phyloP scores from a whole-genome alignment of 2,888 invertebrate genomes.

The Stenodera caucasica region DNA sequence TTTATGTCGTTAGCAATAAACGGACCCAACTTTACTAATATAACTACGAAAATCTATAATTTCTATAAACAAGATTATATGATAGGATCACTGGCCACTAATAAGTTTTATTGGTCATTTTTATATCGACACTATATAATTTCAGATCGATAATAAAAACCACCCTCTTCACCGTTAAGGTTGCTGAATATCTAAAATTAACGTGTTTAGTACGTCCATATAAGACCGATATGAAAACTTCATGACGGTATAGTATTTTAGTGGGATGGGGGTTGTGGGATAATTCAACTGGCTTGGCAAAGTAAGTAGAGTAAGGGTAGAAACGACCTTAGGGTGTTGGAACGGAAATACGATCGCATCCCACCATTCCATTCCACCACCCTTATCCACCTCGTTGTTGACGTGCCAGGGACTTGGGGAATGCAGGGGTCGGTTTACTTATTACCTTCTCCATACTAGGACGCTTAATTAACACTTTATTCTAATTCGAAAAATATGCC shows the following conservation, averaged over 20 bases:
- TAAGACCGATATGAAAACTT: constrained; percentile 27
- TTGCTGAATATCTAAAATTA: constrained; percentile 20
- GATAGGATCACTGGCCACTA: constrained; percentile 12
- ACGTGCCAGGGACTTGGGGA: neutral
- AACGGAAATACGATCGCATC: constrained; percentile 23
- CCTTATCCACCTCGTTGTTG: neutral
- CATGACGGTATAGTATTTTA: constrained; percentile 5
- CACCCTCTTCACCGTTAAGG: neutral
- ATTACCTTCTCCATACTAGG: constrained; percentile 9
- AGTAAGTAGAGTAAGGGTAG: constrained; percentile 7
- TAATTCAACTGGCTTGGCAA: constrained; percentile 1
- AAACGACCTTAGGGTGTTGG: constrained; percentile 15
- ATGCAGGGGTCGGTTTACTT: constrained; percentile 9
- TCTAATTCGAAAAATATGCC: too few relatives aligned
- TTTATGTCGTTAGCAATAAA: constrained; percentile 4
- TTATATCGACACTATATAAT: constrained; percentile 30
- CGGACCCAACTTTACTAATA: neutral
- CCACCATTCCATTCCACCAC: constrained; percentile 5
- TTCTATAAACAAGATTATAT: neutral
- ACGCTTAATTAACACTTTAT: constrained; percentile 11
- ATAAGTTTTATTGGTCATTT: constrained; percentile 31
- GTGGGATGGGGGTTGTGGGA: constrained; percentile 10
- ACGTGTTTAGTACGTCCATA: constrained; percentile 28
- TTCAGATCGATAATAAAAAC: constrained; percentile 24
- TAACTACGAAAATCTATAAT: neutral